Base-by-base conservation (phyloP, 2,888 invertebrate genomes). In the Stenolophus ochropezus region DNA sequence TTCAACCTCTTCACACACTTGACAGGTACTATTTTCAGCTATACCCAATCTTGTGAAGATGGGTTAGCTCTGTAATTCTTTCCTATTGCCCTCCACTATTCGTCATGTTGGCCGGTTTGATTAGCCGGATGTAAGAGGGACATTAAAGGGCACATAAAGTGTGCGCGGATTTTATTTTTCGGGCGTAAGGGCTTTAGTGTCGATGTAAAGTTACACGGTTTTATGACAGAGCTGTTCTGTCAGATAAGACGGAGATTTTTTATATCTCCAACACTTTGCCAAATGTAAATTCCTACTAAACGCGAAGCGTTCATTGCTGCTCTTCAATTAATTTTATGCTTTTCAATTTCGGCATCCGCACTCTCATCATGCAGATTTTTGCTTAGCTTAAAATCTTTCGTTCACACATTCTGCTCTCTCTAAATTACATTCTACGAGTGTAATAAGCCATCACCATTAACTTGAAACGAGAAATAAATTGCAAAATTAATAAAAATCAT, bases 141-240 rank as follows among this genome's bases (percentile, higher is more conserved):
- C 73, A 73, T 73, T 73, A 73, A 73, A 73, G 65, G 65, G 33
- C 65, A 49, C 73, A 47, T 73, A 47, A 73, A 73, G 6, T 49
- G 47, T 49, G 73, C 73, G 21, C 49, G 49, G 73, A 73, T 73
- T 73, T 73, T 73, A 73, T 73, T 73, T 73, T 73, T 73, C 47
- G 73, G 73, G 65, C 20, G 73, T 73, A 73, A 73, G 49, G 49
- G 73, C 73, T 73, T 73, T 73, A 73, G 73, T 73, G 73, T 47
- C 49, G 73, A 73, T 73, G 73, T 73, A 73, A 73, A 73, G 73
- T 73, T 73, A 73, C 73, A 73, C 73, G 73, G 73, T 73, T 73
- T 73, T 73, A 73, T 73, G 47, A 73, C 73, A 73, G 65, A 18
- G 65, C 49, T 71, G 33, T 18, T 25, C 65, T 20, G 23, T 21